Base-by-base conservation (phyloP, 2,888 invertebrate species). In the Urechis unicinctus region DNA sequence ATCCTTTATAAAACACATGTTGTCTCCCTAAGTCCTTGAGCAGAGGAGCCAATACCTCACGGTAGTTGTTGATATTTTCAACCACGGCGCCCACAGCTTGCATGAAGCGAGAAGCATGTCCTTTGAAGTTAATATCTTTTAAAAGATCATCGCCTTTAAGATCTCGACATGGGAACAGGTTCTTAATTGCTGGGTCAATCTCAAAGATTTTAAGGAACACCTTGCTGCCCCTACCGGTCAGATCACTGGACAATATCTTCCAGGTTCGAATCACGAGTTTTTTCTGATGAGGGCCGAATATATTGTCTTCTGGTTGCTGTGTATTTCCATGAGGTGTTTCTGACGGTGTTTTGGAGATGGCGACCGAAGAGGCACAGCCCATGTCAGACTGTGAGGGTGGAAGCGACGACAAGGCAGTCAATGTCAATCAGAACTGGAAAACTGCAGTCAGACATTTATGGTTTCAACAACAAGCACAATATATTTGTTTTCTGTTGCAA, bases 71-170 rank as follows among this genome's bases (percentile, higher is more conserved):
- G 5, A 69, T 64, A 50, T 70, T 68, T 43, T 69, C 69, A 0
- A 70, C 64, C 2, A 67, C 68, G 2, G 69, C 68, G 2, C 68
- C 68, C 22, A 72, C 66, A 24, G 70, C 69, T 50, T 70, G 69
- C 69, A 71, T 70, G 57, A 72, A 72, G n/a, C 72, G 56, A n/a
- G 67, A 60, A 17, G 72, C 70, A 45, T 72, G 72, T 5, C 68
- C 67, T 47, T 58, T 63, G 53, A 63, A 63, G 24, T 36, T 48
- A 6, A 47, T 45, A 53, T 71, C 63, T 2, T 55, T 53, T 22
- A 66, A 17, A 28, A 71, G 59, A 1, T 53, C 58, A 5, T 68
- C 65, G 9, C 66, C 67, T 26, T 65, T 62, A 28, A 64, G 56
- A 42, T 66, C 61, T n/a, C 62, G 52, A 53, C 60, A 61, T 3